These are phyloP conservation scores for Epistrophe eligans DNA, from an alignment of 2,888 invertebrate genomes.

Conservation along the genomic window DNA sequence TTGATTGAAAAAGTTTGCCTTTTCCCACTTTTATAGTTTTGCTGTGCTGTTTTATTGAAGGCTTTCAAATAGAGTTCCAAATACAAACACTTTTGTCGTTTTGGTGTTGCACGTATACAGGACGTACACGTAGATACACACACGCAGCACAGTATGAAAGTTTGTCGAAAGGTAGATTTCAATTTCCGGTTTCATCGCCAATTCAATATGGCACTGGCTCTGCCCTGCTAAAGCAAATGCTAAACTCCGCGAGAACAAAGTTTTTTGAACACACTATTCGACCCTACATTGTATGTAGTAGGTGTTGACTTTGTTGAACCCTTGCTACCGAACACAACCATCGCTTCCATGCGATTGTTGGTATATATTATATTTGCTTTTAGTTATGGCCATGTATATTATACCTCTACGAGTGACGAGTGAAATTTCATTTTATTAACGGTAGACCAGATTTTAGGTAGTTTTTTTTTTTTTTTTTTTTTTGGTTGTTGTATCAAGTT, in stretches of 20 bases:
- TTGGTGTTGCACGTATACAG: not conserved
- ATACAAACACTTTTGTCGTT: not conserved
- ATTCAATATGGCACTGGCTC: slow-evolving; percentile 51
- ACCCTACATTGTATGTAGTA: not conserved
- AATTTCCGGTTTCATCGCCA: slow-evolving; percentile 63
- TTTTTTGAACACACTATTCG: not conserved
- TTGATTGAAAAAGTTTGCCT: slow-evolving; percentile 68
- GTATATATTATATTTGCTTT: slow-evolving; percentile 6
- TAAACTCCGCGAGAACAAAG: not conserved
- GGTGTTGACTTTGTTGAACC: not conserved
- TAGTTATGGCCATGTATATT: not conserved
- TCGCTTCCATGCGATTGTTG: not conserved
- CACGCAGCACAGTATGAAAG: slow-evolving; percentile 13
- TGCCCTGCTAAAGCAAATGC: not conserved
- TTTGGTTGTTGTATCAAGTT: not conserved
- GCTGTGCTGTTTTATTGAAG: not conserved
- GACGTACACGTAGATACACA: not conserved
- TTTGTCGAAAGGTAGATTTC: slow-evolving; percentile 59
- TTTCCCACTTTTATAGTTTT: not conserved
- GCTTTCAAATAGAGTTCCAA: slow-evolving; percentile 1
- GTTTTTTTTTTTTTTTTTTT: too few species aligned
- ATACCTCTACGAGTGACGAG: not conserved
- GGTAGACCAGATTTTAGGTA: not conserved
- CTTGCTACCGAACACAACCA: not conserved
- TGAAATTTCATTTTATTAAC: slow-evolving; percentile 9